phyloP scores from a whole-genome alignment of 2,888 invertebrate genomes.

The Adelphocoris suturalis region DNA sequence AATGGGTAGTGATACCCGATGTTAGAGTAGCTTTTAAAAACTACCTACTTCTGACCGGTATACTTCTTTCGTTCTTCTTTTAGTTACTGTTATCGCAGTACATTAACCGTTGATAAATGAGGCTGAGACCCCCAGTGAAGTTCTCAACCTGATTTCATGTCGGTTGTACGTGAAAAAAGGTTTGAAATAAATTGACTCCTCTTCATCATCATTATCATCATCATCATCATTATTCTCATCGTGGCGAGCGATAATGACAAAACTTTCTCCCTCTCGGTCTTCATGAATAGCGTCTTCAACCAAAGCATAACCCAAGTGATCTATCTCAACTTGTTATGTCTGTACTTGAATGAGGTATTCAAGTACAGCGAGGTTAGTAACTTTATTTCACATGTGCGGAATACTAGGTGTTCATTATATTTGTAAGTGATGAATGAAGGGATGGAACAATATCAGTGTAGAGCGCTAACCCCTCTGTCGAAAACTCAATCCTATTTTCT shows the following conservation, averaged over 20 bases:
- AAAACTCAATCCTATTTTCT: too few relatives aligned
- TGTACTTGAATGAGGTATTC: neutral
- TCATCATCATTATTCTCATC: neutral
- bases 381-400: too few relatives aligned
- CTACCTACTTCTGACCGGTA: too few relatives aligned
- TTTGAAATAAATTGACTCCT: neutral
- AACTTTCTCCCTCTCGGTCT: neutral
- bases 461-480: too few relatives aligned
- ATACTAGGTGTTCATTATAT: too few relatives aligned
- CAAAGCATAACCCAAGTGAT: neutral
- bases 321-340: neutral
- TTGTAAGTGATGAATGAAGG: too few relatives aligned
- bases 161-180: neutral
- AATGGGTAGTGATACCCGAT: too few relatives aligned
- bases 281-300: neutral
- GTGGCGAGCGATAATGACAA: neutral
- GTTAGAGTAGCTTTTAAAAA: too few relatives aligned
- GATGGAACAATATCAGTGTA: too few relatives aligned
- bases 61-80: neutral
- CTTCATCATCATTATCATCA: slow-evolving; percentile 13
- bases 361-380: neutral
- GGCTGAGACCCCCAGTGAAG: neutral
- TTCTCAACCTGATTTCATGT: neutral
- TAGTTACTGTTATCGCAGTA: neutral
- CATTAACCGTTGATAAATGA: neutral